A percentile compares a stretch with the other conserved stretches of the same genome.
phyloP scores from a whole-genome alignment of 2,888 invertebrate genomes.

The Stegana nigrithorax region DNA sequence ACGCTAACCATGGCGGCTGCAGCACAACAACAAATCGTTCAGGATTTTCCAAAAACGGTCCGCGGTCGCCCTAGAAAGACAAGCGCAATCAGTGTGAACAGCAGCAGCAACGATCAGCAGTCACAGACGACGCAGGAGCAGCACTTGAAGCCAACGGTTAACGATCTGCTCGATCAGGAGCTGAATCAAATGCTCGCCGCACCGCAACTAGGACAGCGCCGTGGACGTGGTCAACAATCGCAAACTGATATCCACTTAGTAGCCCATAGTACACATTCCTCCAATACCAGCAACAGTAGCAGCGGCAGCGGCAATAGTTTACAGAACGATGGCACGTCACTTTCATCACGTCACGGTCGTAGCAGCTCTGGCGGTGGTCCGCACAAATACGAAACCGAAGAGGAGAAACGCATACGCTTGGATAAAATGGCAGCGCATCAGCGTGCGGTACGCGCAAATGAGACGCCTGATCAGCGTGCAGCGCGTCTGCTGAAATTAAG shows the following conservation, averaged over 20 bases:
- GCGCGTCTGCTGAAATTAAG: conserved; percentile 64
- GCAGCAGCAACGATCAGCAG: conserved; percentile 30
- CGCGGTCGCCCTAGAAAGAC: conserved; percentile 67
- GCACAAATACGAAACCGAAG: conserved; percentile 67
- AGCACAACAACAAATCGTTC: conserved; percentile 54
- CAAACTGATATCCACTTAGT: conserved; percentile 36
- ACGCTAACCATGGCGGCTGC: conserved; percentile 42
- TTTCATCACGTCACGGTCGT: conserved; percentile 54
- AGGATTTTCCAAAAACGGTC: conserved; percentile 67
- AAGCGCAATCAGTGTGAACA: too few relatives aligned
- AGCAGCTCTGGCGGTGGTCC: too few relatives aligned
- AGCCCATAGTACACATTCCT: conserved; percentile 48
- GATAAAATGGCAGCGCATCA: conserved; percentile 68
- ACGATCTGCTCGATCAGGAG: conserved; percentile 66
- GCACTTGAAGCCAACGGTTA: conserved; percentile 64
- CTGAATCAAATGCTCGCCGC: conserved; percentile 65
- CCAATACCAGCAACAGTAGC: conserved; percentile 39
- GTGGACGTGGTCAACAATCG: conserved; percentile 61
- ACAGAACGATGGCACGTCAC: conserved; percentile 20
- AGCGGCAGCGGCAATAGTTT: conserved; percentile 33
- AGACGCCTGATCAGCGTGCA: conserved; percentile 65
- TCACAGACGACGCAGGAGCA: too few relatives aligned
- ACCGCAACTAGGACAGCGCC: conserved; percentile 53
- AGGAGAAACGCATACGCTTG: conserved; percentile 64
- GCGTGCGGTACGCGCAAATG: conserved; percentile 65